A percentile compares a stretch with the other conserved stretches of the same genome.
phyloP scores from a whole-genome alignment of 2,113 vertebrate species.

The Pitta sordida region DNA sequence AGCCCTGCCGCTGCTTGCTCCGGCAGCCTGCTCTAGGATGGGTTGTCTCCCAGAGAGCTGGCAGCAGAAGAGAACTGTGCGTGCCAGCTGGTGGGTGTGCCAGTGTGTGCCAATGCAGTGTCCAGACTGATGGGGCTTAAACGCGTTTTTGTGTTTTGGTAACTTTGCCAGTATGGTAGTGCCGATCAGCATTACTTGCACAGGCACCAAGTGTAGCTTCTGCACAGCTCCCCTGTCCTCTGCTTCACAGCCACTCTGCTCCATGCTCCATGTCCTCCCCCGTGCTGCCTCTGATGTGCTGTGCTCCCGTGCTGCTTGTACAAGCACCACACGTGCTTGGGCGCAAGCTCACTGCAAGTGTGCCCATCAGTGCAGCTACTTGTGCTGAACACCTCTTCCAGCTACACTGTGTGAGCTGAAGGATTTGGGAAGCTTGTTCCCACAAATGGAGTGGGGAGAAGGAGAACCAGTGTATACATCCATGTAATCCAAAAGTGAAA shows the following conservation, averaged over 20 bases:
- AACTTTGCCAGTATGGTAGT: background rate
- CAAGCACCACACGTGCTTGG: fast-evolving
- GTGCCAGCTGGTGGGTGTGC: fast-evolving
- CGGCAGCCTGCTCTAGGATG: background rate
- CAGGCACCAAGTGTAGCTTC: fast-evolving
- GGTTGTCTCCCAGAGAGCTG: background rate
- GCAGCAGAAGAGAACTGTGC: fast-evolving
- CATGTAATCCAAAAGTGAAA: background rate
- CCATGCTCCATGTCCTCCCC: background rate
- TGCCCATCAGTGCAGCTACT: background rate
- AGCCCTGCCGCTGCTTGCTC: background rate
- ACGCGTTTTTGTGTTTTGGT: background rate
- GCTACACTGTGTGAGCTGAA: fast-evolving
- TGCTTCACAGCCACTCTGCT: background rate
- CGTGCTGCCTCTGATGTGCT: fast-evolving
- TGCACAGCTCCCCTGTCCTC: background rate
- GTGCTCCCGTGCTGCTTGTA: background rate
- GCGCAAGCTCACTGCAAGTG: background rate
- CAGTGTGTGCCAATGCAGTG: fast-evolving
- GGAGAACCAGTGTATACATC: background rate
- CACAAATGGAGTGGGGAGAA: background rate
- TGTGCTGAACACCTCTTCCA: background rate
- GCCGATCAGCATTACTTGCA: background rate
- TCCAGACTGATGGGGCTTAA: background rate
- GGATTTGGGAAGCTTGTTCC: background rate